Conservation (phyloP, 2,888 invertebrate species). For the Rapana venosa region DNA sequence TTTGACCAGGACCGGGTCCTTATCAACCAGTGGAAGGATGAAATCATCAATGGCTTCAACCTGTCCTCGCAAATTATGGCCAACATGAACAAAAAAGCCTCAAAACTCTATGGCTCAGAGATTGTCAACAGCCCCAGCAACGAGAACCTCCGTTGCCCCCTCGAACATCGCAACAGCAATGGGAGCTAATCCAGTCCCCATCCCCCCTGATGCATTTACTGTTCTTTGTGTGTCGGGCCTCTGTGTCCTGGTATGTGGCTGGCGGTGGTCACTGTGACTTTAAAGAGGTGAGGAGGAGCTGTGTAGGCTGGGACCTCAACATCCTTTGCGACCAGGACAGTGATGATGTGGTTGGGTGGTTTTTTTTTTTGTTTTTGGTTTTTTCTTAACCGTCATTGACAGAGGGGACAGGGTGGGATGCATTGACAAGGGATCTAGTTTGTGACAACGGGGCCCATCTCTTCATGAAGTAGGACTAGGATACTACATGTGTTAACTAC, state of each 20-base stretch:
- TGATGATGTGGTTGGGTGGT: background rate
- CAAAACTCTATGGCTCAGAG: constrained; percentile 96
- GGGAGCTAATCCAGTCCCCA: constrained; percentile 50
- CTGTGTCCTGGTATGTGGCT: background rate
- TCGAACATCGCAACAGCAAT: constrained; percentile 75
- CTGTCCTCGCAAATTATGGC: constrained; percentile 96
- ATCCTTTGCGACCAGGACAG: background rate
- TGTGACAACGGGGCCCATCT: background rate
- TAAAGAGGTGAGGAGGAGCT: background rate
- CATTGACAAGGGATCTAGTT: constrained; percentile 1
- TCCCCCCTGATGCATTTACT: too few relatives aligned
- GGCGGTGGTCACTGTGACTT: background rate
- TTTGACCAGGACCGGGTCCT: constrained; percentile 90
- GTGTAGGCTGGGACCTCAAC: background rate
- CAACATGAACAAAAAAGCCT: constrained; percentile 98
- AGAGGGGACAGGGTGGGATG: background rate
- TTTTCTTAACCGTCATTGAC: background rate
- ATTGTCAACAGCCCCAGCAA: constrained; percentile 66
- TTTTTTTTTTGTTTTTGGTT: background rate
- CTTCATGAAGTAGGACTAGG: constrained; percentile 7
- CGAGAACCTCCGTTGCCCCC: constrained; percentile 67
- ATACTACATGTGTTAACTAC: constrained; percentile 6
- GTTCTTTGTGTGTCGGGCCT: background rate
- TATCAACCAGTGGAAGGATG: constrained; percentile 98
- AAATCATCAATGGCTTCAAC: constrained; percentile 96